These are phyloP conservation scores for Polydrusus pterygomalis DNA, from an alignment of 2,888 invertebrate genomes.

Conservation along the genomic window DNA sequence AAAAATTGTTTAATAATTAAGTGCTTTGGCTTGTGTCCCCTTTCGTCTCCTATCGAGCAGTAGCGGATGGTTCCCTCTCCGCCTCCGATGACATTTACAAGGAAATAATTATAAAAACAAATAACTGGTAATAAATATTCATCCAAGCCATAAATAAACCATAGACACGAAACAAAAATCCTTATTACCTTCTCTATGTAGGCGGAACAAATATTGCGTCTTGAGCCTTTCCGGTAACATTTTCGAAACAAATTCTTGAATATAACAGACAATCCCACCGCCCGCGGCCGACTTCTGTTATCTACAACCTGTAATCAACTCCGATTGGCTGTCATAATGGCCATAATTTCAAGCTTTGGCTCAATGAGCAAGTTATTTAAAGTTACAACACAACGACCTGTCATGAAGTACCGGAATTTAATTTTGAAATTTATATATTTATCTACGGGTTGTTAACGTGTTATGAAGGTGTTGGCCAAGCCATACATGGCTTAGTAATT, in stretches of 20 bases:
- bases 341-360: conserved; percentile 21
- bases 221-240: conserved; percentile 25
- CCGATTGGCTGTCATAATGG: conserved; percentile 23
- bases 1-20: too few relatives aligned
- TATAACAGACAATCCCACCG: conserved; percentile 19
- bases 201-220: conserved; percentile 27
- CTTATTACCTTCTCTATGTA: conserved; percentile 21
- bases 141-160: conserved; percentile 19
- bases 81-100: background rate
- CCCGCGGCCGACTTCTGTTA: conserved; percentile 21
- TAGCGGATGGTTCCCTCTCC: too few relatives aligned
- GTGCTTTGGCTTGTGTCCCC: too few relatives aligned
- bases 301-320: conserved; percentile 4
- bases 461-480: too few relatives aligned
- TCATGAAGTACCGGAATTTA: conserved; percentile 13
- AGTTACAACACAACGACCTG: conserved; percentile 7
- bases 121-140: conserved; percentile 20
- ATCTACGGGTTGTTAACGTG: too few relatives aligned
- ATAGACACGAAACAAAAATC: conserved; percentile 15
- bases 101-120: conserved; percentile 26
- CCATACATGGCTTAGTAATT: too few relatives aligned
- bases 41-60: too few relatives aligned
- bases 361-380: conserved; percentile 21
- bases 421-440: background rate
- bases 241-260: conserved; percentile 22